Percentiles rank a stretch among this genome's conserved stretches.
These are phyloP conservation scores for Coendou prehensilis DNA, from an alignment of 2,797 vertebrate species.

Conservation along the genomic window DNA sequence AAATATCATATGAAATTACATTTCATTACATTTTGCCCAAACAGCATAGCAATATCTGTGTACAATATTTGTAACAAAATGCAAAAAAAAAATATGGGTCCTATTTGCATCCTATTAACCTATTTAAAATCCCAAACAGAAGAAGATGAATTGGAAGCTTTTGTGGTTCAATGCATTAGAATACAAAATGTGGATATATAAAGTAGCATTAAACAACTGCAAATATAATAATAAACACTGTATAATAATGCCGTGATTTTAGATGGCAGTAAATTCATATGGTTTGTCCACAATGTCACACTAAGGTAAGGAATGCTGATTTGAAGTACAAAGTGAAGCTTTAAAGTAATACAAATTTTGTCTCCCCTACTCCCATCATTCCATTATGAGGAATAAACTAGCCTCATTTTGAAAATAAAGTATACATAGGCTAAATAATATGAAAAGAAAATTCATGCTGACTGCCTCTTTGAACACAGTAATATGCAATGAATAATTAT, in stretches of 20 bases:
- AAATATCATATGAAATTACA: slow-evolving; percentile 85
- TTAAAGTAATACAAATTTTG: slow-evolving; percentile 53
- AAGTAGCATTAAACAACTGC: slow-evolving; percentile 68
- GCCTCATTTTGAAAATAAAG: slow-evolving; percentile 48
- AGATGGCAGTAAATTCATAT: slow-evolving; percentile 37
- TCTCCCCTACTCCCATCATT: not conserved
- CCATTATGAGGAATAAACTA: slow-evolving; percentile 49
- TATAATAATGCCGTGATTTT: slow-evolving; percentile 56
- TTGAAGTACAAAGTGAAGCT: slow-evolving; percentile 40
- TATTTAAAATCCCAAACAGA: slow-evolving; percentile 80
- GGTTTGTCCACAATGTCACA: slow-evolving; percentile 2
- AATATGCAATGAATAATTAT: slow-evolving; percentile 43
- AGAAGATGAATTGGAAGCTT: slow-evolving; percentile 77
- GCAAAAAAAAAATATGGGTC: slow-evolving; percentile 42
- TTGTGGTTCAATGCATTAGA: slow-evolving; percentile 69
- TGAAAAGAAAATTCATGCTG: not conserved
- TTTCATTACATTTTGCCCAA: slow-evolving; percentile 77
- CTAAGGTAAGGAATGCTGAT: not conserved
- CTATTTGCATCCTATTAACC: slow-evolving; percentile 81
- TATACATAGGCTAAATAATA: slow-evolving; percentile 31
- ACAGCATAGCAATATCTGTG: slow-evolving; percentile 63
- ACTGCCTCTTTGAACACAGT: not conserved
- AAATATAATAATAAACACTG: slow-evolving; percentile 63
- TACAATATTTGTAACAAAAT: slow-evolving; percentile 66
- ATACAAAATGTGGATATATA: slow-evolving; percentile 71